Percentiles rank a stretch among this genome's conserved stretches.
phyloP scores from a whole-genome alignment of 1,140 invertebrate genomes.

The Yoshiicerus persimilis region DNA sequence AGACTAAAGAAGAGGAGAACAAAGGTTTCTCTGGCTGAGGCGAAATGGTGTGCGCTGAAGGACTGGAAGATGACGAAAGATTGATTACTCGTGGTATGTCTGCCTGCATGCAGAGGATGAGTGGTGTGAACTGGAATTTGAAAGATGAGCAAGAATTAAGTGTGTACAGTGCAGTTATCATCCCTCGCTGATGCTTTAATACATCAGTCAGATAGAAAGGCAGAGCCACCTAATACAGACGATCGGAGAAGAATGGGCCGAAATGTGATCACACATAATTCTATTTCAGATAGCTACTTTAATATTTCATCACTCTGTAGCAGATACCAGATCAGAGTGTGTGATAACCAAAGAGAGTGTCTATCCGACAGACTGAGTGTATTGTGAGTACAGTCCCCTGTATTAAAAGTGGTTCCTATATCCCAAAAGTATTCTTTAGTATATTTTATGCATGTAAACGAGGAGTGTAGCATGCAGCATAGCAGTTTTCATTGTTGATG shows the following conservation, averaged over 20 bases:
- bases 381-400: too few species aligned
- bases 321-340: not conserved
- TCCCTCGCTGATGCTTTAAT: not conserved
- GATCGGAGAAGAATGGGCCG: not conserved
- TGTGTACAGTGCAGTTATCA: not conserved
- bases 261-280: not conserved
- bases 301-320: not conserved
- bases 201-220: not conserved
- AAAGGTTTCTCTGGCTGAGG: not conserved
- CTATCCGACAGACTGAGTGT: not conserved
- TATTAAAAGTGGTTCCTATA: too few species aligned
- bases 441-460: not conserved
- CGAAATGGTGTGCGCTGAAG: not conserved
- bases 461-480: not conserved
- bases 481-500: not conserved
- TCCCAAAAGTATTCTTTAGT: too few species aligned
- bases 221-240: not conserved
- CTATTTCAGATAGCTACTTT: not conserved
- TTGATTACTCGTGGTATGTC: slow-evolving; percentile 12
- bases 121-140: not conserved
- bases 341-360: not conserved
- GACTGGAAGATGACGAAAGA: slow-evolving; percentile 30
- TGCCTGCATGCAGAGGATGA: not conserved
- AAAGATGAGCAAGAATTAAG: not conserved
- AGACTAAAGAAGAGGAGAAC: not conserved